A percentile compares a stretch with the other conserved stretches of the same genome.
These are phyloP conservation scores for Mylabris phalerata DNA, from an alignment of 1,140 invertebrate species.

Conservation along the genomic window DNA sequence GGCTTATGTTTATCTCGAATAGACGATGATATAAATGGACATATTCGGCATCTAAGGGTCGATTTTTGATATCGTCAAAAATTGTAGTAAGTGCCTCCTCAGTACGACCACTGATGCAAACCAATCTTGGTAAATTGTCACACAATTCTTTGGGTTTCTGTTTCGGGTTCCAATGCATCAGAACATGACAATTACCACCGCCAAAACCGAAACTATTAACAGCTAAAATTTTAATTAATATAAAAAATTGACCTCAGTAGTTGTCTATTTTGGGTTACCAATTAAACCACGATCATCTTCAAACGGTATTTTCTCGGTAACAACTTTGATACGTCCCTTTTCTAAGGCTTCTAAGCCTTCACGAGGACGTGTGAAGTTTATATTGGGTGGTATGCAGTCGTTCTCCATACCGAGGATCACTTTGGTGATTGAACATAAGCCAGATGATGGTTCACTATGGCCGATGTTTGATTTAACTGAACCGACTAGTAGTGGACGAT, in stretches of 20 bases:
- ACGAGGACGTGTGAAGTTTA: constrained; percentile 68
- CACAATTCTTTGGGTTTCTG: constrained; percentile 44
- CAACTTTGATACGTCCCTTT: constrained; percentile 63
- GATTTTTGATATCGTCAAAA: constrained; percentile 56
- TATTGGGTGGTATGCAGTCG: constrained; percentile 68
- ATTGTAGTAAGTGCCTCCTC: constrained; percentile 61
- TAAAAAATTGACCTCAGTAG: too few species aligned
- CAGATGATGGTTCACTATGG: constrained; percentile 86
- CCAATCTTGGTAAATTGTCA: constrained; percentile 55
- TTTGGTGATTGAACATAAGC: constrained; percentile 78
- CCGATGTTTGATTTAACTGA: constrained; percentile 92
- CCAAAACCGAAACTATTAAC: constrained; percentile 61
- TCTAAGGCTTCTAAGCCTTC: constrained; percentile 63
- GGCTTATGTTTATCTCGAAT: constrained; percentile 46
- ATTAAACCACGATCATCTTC: constrained; percentile 53
- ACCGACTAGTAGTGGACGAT: constrained; percentile 70
- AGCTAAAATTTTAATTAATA: constrained; percentile 2
- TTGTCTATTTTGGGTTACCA: too few species aligned
- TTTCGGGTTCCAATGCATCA: constrained; percentile 53
- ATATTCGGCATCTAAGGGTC: constrained; percentile 51
- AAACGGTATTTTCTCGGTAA: constrained; percentile 55
- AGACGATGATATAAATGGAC: constrained; percentile 47
- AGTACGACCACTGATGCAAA: constrained; percentile 56
- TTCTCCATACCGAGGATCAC: constrained; percentile 69
- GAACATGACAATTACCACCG: constrained; percentile 58